Conservation (phyloP, 2,888 invertebrate genomes). For the Archips xylosteana region DNA sequence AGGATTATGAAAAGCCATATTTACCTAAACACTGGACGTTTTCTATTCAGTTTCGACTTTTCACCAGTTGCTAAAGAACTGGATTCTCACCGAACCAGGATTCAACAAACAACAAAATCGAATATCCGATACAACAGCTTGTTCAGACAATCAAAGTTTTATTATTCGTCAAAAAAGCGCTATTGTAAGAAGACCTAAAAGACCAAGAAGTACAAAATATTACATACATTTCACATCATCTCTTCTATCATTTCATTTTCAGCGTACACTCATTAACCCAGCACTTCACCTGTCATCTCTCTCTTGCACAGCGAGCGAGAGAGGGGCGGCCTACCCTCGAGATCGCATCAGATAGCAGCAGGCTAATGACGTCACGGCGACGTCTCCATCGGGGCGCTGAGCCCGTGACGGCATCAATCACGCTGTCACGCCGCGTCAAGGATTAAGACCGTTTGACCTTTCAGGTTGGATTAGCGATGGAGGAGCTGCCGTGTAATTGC, state of each 20-base stretch:
- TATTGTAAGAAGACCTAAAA: not conserved
- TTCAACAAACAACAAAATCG: not conserved
- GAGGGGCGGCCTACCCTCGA: not conserved
- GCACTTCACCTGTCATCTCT: not conserved
- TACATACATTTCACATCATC: not conserved
- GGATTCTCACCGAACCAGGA: not conserved
- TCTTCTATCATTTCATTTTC: not conserved
- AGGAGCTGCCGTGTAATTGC: constrained; percentile 14
- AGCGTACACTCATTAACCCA: not conserved
- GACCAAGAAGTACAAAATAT: not conserved
- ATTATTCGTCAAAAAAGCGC: not conserved
- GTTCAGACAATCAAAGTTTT: not conserved
- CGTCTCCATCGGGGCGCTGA: constrained; percentile 26
- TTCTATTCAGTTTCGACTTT: not conserved
- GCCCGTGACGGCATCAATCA: constrained; percentile 39
- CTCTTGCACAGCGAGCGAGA: not conserved
- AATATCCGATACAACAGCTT: not conserved
- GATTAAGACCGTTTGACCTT: constrained; percentile 41
- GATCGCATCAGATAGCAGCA: not conserved
- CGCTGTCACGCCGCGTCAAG: constrained; percentile 28
- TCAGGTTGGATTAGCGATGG: constrained; percentile 28
- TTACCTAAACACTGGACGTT: not conserved
- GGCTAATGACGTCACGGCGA: constrained; percentile 31
- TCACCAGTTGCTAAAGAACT: not conserved
- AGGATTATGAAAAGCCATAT: no score